Evolutionary conservation across 2,888 invertebrate species (phyloP).

Genomic region (Sinohyriopsis cumingii): DNA sequence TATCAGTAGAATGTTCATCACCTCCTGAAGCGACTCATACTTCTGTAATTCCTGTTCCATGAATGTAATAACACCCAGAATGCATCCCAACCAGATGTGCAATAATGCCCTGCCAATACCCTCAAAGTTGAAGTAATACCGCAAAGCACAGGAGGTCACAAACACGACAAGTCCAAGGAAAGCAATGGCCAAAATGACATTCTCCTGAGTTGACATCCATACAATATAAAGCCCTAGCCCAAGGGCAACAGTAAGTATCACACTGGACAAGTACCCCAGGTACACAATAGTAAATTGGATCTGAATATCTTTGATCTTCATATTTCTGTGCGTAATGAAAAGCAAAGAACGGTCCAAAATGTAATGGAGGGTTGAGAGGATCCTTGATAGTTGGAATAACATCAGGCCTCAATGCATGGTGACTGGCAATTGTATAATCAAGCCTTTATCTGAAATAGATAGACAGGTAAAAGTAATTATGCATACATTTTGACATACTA

Average conservation of each 20-base stretch:
- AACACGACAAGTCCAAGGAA: slow-evolving; percentile 63
- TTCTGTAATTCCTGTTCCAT: slow-evolving; percentile 51
- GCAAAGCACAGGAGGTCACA: slow-evolving; percentile 59
- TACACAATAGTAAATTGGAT: slow-evolving; percentile 34
- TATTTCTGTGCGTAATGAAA: neutral
- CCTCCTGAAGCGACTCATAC: slow-evolving; percentile 57
- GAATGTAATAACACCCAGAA: slow-evolving; percentile 66
- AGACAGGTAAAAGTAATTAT: too few relatives aligned
- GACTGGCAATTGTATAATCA: too few relatives aligned
- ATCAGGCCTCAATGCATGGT: too few relatives aligned
- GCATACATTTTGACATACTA: too few relatives aligned
- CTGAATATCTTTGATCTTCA: slow-evolving; percentile 34
- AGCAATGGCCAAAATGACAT: slow-evolving; percentile 59
- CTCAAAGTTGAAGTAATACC: slow-evolving; percentile 63
- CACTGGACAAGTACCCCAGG: slow-evolving; percentile 57
- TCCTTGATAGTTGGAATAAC: too few relatives aligned
- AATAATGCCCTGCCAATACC: slow-evolving; percentile 56
- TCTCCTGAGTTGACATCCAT: slow-evolving; percentile 56
- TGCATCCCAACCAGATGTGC: slow-evolving; percentile 67
- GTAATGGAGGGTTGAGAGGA: too few relatives aligned
- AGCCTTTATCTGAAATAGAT: too few relatives aligned
- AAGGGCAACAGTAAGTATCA: slow-evolving; percentile 61
- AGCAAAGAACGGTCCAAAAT: too few relatives aligned
- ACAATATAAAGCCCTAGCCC: slow-evolving; percentile 66
- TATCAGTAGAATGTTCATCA: slow-evolving; percentile 66